Evolutionary conservation across 2,113 vertebrate genomes (phyloP), one percentile per base, ranked within the genome.

Genomic region (Sylvietta virens): DNA sequence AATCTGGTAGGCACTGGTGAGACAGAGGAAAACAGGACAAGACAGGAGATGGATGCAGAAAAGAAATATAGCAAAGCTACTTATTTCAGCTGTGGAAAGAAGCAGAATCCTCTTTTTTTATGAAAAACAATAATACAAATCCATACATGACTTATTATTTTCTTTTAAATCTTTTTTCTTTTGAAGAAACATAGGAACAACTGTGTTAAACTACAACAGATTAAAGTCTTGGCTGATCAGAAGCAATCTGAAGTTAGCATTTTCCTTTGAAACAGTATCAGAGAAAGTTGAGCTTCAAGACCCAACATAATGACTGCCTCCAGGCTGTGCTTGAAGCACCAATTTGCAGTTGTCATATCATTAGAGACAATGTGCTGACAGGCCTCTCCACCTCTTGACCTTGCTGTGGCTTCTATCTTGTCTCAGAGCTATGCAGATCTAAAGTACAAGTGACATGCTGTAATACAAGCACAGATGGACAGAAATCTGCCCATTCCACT

Each of bases 1-100:
- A 39, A 99, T 99, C 97, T 99, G 99, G 97, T 99, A 99, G 9
- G 99, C 98, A 82, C 99, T 99, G 93, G 82, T 66, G 24, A 85
- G 60, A 88, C n/a, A 96, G 28, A 87, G 48, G 44, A 18, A 51
- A 57, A 81, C 64, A 64, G 20, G 31, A 48, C 45, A 83, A 83
- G 54, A 83, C 3, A 51, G 31, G 27, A 78, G 18, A 61, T 45
- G 26, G 69, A 64, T 72, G 27, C 8, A 60, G 56, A 81, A 47
- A 60, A 81, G 44, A 74, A 91, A 81, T 47, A 47, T 0, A 58
- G 33, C 28, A 86, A 58, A 77, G 12, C 10, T 37, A 57, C 45
- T 40, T 60, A 73, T 73, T 80, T 80, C 44, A 70, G 45, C 13
- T 57, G 10, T 3, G 56, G 28, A 86, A 94, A 88, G 42, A 50